These are phyloP conservation scores for Eulemur rufifrons DNA, from an alignment of 2,113 vertebrate species.

Conservation along the genomic window DNA sequence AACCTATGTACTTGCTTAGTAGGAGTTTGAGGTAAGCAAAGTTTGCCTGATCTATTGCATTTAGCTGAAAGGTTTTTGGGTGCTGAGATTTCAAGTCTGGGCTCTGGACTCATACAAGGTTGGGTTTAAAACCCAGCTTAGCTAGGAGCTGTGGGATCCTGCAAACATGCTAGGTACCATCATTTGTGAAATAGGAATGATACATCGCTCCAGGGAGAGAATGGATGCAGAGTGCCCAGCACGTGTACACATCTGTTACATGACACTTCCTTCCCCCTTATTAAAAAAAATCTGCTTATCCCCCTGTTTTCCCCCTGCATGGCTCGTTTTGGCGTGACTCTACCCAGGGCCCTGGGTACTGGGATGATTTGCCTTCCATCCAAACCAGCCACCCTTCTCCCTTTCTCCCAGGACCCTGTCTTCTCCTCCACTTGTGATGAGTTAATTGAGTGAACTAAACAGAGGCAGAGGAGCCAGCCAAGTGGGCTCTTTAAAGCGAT, in stretches of 20 bases:
- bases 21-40: not conserved
- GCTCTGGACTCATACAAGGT: not conserved
- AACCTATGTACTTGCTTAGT: not conserved
- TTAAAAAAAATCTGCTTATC: not conserved
- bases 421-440: not conserved
- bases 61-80: not conserved
- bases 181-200: not conserved
- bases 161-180: no score
- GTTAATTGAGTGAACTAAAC: not conserved
- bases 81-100: not conserved
- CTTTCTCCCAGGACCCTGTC: not conserved
- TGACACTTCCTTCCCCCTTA: not conserved
- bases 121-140: not conserved
- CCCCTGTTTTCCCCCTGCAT: rapidly evolving
- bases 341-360: rapidly evolving
- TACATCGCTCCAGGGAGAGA: not conserved
- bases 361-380: not conserved
- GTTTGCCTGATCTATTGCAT: not conserved
- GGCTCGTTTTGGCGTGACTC: not conserved
- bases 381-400: not conserved
- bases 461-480: not conserved
- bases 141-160: no score
- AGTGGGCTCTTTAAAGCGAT: rapidly evolving
- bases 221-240: not conserved
- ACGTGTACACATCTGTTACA: rapidly evolving